Evolutionary conservation across 2,113 vertebrate genomes (phyloP).

Genomic region (Sinocyclocheilus anshuiensis): DNA sequence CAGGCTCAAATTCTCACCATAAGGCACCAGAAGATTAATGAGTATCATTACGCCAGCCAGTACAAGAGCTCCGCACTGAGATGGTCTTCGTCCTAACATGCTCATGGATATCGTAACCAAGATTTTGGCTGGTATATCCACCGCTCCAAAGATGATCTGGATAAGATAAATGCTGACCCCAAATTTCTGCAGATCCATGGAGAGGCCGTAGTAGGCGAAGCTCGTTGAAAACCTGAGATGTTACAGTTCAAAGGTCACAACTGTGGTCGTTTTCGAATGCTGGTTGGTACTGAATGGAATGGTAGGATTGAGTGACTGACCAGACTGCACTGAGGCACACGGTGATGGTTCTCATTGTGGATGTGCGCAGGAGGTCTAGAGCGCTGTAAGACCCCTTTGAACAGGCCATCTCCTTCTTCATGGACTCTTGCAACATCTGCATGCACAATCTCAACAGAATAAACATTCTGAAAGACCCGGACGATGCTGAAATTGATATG

Average conservation of each 20-base stretch:
- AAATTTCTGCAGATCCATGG: slow-evolving; percentile 83
- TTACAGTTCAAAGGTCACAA: background rate
- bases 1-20: slow-evolving; percentile 66
- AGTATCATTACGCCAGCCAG: slow-evolving; percentile 73
- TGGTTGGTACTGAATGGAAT: background rate
- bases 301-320: slow-evolving; percentile 58
- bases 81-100: slow-evolving; percentile 68
- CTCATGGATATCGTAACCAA: slow-evolving; percentile 71
- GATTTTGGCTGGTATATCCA: slow-evolving; percentile 81
- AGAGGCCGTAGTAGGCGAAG: slow-evolving; percentile 79
- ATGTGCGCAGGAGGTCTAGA: slow-evolving; percentile 73
- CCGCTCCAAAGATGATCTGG: slow-evolving; percentile 78
- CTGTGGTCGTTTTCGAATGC: background rate
- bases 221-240: slow-evolving; percentile 74
- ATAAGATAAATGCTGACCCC: slow-evolving; percentile 80
- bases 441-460: background rate
- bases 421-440: slow-evolving; percentile 77
- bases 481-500: slow-evolving; percentile 43
- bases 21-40: slow-evolving; percentile 77
- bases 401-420: slow-evolving; percentile 78
- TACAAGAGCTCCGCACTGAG: slow-evolving; percentile 69
- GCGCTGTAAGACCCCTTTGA: slow-evolving; percentile 59
- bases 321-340: slow-evolving; percentile 75
- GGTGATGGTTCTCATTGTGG: slow-evolving; percentile 74
- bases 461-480: background rate